Evolutionary conservation across 2,888 invertebrate species (phyloP), one percentile per base, ranked within the genome.

Genomic region (Apamea sordens): DNA sequence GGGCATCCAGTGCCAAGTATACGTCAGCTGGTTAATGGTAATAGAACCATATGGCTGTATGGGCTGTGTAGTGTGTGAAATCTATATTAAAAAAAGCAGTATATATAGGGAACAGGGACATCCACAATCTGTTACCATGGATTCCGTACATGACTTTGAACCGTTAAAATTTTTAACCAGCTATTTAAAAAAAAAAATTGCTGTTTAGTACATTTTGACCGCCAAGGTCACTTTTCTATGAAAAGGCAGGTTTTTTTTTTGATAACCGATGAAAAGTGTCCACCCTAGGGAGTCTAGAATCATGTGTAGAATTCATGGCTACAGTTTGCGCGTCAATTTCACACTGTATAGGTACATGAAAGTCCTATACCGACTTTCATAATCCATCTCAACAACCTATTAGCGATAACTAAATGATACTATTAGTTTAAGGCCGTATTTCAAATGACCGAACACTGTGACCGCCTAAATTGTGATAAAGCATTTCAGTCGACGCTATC

Each of bases 1-100:
- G 79, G 85, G 28, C 50, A 79, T 32, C 70, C 50, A 36, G 50
- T 81, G 84, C 84, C 81, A 81, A 81, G 70, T 65, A 70, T 65
- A 50, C 36, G 84, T 53, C 65, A 84, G 28, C 18, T 61, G 18
- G 59, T 79, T 69, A 50, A 70, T 84, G 59, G 41, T 69, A 70
- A 81, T 84, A 70, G 44, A 61, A 70, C 59, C 59, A 61, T 65
- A 70, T 84, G 44, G 36, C 64, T 53, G 41, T 69, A 41, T 32
- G 59, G 8, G 24, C 24, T 47, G 36, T 80, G 44, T 67, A 24
- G 15, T 41, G 64, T 50, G 6, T 11, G 7, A 6, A 15, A 15
- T 28, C 28, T 61, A 28, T 2, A 61, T 61, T 7, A 61, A 7
- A 61, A 28, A 15, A 6, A 1, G 4, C 24, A 36, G 5, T 36